Evolutionary conservation across 2,888 invertebrate genomes (phyloP).

Genomic region (Anoncus sp.): DNA sequence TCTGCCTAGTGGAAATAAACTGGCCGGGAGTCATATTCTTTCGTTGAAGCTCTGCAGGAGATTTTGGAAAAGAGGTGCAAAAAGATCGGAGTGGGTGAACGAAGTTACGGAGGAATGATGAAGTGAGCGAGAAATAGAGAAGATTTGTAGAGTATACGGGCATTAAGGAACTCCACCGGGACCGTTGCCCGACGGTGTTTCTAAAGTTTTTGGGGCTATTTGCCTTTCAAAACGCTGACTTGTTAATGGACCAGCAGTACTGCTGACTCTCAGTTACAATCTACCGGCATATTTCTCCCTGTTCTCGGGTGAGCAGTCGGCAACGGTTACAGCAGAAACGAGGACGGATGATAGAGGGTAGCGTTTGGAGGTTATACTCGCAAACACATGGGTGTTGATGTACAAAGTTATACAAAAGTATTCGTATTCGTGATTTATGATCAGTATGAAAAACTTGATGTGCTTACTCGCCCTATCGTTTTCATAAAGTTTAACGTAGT

Average conservation of each 20-base stretch:
- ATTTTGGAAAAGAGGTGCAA: slow-evolving; percentile 13
- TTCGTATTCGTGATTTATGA: slow-evolving; percentile 13
- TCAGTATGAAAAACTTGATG: slow-evolving; percentile 17
- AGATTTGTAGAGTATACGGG: slow-evolving; percentile 11
- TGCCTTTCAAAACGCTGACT: slow-evolving; percentile 75
- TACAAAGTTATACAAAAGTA: slow-evolving; percentile 36
- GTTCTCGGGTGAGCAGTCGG: slow-evolving; percentile 28
- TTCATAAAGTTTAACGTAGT: too few species aligned
- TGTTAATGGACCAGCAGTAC: slow-evolving; percentile 68
- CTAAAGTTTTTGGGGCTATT: slow-evolving; percentile 70
- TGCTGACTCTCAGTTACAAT: slow-evolving; percentile 70
- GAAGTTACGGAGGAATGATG: slow-evolving; percentile 35
- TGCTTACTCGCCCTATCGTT: not conserved
- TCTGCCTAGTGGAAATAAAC: not conserved
- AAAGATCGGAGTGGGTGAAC: slow-evolving; percentile 26
- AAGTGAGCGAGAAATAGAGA: slow-evolving; percentile 25
- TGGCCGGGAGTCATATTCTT: not conserved
- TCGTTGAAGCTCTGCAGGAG: not conserved
- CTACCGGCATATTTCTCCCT: slow-evolving; percentile 61
- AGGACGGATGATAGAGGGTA: slow-evolving; percentile 34
- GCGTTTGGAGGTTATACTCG: slow-evolving; percentile 32
- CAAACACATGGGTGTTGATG: slow-evolving; percentile 50
- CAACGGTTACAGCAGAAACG: slow-evolving; percentile 18
- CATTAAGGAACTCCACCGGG: slow-evolving; percentile 72
- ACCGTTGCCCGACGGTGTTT: slow-evolving; percentile 70